Conservation (phyloP, 2,797 vertebrate species). For the Toxotes lorentzi region DNA sequence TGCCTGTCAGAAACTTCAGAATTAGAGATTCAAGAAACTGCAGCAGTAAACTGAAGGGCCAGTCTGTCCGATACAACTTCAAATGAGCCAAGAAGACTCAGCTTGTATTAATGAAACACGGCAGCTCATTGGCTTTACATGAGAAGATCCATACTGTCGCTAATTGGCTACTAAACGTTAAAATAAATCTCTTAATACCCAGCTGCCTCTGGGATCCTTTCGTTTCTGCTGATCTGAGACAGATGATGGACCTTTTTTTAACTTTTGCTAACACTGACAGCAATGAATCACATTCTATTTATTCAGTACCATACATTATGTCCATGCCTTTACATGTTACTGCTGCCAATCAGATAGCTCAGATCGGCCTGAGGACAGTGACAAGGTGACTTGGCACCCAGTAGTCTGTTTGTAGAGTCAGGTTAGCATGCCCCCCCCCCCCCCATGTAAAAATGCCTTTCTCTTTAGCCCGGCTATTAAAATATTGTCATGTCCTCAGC, state of each 20-base stretch:
- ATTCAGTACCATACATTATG: background rate
- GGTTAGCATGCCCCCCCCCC: background rate
- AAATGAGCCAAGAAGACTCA: conserved; percentile 23
- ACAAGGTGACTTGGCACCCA: conserved; percentile 50
- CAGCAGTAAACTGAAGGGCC: background rate
- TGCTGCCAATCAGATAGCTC: conserved; percentile 35
- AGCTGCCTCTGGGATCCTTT: conserved; percentile 22
- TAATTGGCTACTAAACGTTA: conserved; percentile 50
- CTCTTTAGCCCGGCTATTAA: conserved; percentile 36
- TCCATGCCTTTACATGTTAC: conserved; percentile 8
- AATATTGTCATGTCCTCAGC: conserved; percentile 56
- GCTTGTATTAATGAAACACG: conserved; percentile 51
- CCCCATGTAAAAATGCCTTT: conserved; percentile 22
- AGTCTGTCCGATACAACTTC: conserved; percentile 8
- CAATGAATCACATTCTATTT: conserved; percentile 13
- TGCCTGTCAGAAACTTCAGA: conserved; percentile 42
- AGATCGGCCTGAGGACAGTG: conserved; percentile 30
- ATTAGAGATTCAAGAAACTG: conserved; percentile 23
- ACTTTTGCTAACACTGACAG: conserved; percentile 9
- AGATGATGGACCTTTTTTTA: conserved; percentile 20
- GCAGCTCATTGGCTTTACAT: conserved; percentile 50
- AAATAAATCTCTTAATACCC: conserved; percentile 55
- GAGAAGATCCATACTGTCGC: conserved; percentile 22
- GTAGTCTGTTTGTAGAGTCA: conserved; percentile 14
- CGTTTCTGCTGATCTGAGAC: conserved; percentile 26